These are phyloP conservation scores for Calephelis virginiensis DNA, from an alignment of 1,140 invertebrate species.

Conservation along the genomic window DNA sequence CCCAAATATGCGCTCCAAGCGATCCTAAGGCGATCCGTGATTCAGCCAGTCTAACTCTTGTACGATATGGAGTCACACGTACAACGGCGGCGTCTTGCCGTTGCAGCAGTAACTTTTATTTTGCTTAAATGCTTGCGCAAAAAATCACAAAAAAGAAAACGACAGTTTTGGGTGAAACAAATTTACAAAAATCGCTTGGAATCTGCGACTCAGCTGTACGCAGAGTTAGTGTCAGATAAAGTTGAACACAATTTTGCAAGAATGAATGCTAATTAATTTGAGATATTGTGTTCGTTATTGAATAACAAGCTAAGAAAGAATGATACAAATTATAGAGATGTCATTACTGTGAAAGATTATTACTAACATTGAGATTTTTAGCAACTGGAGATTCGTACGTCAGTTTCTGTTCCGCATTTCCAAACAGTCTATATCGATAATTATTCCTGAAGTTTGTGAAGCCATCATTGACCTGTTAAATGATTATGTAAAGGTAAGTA, in stretches of 20 bases:
- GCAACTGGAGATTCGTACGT: constrained; percentile 33
- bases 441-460: constrained; percentile 28
- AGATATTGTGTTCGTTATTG: constrained; percentile 22
- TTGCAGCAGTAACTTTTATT: constrained; percentile 32
- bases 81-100: constrained; percentile 30
- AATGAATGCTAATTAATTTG: not conserved
- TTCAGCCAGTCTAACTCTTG: too few relatives aligned
- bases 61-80: constrained; percentile 28
- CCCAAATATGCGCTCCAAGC: too few relatives aligned
- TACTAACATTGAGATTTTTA: constrained; percentile 17
- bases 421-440: constrained; percentile 31
- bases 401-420: constrained; percentile 40
- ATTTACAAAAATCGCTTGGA: constrained; percentile 15
- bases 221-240: constrained; percentile 29
- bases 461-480: constrained; percentile 26
- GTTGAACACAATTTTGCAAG: constrained; percentile 23
- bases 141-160: constrained; percentile 14
- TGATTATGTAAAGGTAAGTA: constrained; percentile 35
- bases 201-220: constrained; percentile 28
- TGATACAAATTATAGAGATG: constrained; percentile 24
- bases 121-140: constrained; percentile 30
- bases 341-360: constrained; percentile 27
- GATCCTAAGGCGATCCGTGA: too few relatives aligned
- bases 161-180: constrained; percentile 32
- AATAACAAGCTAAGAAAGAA: constrained; percentile 24